These are phyloP conservation scores for Agrotis exclamationis DNA, from an alignment of 2,888 invertebrate genomes.

Conservation along the genomic window DNA sequence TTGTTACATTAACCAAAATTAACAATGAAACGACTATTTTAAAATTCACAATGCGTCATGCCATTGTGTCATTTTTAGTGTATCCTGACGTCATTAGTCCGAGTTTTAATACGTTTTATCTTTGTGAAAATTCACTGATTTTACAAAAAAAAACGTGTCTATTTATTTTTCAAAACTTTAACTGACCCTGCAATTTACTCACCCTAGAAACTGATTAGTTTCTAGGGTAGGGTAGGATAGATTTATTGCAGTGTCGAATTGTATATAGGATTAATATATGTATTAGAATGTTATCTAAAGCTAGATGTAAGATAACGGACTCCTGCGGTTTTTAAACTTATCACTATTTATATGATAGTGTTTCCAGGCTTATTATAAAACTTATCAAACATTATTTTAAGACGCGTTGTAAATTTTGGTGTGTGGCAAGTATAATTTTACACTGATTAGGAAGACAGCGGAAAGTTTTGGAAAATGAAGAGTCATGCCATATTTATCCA, in stretches of 20 bases:
- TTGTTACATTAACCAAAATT: too few species aligned
- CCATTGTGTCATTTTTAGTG: too few species aligned
- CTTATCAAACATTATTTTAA: constrained; percentile 27
- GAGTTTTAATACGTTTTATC: too few species aligned
- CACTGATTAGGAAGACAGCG: constrained; percentile 17
- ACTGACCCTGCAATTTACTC: too few species aligned
- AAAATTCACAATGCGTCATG: too few species aligned
- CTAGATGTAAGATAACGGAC: constrained; percentile 38
- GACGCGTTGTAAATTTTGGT: constrained; percentile 30
- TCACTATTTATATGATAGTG: not conserved
- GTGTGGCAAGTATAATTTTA: constrained; percentile 6
- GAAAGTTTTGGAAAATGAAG: constrained; percentile 31
- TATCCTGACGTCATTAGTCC: too few species aligned
- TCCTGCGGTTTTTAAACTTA: constrained; percentile 31
- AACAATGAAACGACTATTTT: too few species aligned
- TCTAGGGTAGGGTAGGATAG: too few species aligned
- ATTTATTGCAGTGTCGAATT: constrained; percentile 2
- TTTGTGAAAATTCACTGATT: too few species aligned
- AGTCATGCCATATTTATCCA: not conserved
- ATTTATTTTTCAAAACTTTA: too few species aligned
- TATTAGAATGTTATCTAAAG: constrained; percentile 41
- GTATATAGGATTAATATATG: not conserved
- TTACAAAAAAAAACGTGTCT: too few species aligned
- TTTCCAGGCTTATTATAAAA: constrained; percentile 25
- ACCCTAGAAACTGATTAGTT: too few species aligned